Evolutionary conservation across 2,113 vertebrate genomes (phyloP), one percentile per base, ranked within the genome.

Genomic region (Herpailurus yagouaroundi): DNA sequence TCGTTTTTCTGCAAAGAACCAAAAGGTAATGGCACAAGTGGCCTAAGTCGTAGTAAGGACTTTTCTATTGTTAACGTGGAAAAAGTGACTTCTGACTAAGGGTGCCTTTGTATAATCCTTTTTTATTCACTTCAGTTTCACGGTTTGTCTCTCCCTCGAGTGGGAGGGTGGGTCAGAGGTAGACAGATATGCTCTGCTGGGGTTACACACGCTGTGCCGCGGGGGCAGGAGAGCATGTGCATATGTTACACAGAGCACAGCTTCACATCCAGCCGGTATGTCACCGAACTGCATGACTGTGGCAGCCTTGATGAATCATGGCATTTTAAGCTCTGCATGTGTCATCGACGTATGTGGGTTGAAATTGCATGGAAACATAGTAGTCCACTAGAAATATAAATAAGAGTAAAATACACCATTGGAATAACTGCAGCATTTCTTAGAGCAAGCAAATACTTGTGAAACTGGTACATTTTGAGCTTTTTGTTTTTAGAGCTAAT

Each of bases 341-440:
- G 98, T 99, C 97, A 89, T 96, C 98, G 97, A 84, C 64, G 38
- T 97, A 96, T 66, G 98, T 99, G 98, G 99, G 98, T 95, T 98
- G 98, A 98, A 98, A 98, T 97, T 97, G 97, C 98, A 95, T 66
- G 81, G 95, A 93, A 97, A 76, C 89, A 84, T 94, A 92, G 97
- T 97, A 63, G 96, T 97, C 76, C 85, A 66, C 68, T 77, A 96
- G 88, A 95, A 89, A 85, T 86, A 63, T 1, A 94, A 81, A 73
- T n/a, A 91, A 74, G 97, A 97, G 97, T 38, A 79, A 94, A 79
- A 97, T 87, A 92, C 87, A 41, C 91, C 94, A 2, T 19, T 77
- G 92, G 90, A 95, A 80, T 85, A 0, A 0, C 48, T 79, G 88
- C 52, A 87, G 91, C 95, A 88, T 97, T 98, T 97, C 97, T 92